A percentile compares a stretch with the other conserved stretches of the same genome.
Evolutionary conservation across 1,140 invertebrate species (phyloP).

Genomic region (Drosophila mojavensis): DNA sequence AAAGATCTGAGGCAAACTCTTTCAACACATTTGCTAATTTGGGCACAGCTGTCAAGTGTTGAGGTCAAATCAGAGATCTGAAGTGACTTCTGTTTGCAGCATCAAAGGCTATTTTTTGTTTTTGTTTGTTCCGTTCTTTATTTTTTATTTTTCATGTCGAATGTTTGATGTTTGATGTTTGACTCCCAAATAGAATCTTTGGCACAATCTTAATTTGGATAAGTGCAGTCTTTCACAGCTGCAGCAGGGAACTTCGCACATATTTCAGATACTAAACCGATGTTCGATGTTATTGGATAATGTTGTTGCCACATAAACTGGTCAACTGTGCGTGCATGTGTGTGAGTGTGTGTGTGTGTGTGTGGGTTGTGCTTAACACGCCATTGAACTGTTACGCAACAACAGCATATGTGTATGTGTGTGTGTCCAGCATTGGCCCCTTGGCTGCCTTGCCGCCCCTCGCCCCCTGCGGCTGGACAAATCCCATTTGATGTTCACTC

Average conservation of each 20-base stretch:
- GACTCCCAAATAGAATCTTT: slow-evolving; percentile 36
- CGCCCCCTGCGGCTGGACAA: slow-evolving; percentile 53
- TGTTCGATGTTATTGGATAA: slow-evolving; percentile 59
- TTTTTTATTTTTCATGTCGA: slow-evolving; percentile 17
- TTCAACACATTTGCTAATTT: background rate
- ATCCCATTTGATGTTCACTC: slow-evolving; percentile 82
- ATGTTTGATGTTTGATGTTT: slow-evolving; percentile 38
- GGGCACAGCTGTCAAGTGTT: background rate
- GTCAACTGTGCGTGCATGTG: background rate
- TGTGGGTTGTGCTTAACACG: slow-evolving; percentile 70
- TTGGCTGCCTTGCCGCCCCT: slow-evolving; percentile 49
- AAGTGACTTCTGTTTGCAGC: background rate
- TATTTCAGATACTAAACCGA: slow-evolving; percentile 44
- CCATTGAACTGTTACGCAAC: slow-evolving; percentile 78
- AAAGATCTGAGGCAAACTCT: background rate
- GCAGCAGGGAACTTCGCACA: slow-evolving; percentile 58
- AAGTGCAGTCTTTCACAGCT: slow-evolving; percentile 59
- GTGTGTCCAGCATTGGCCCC: slow-evolving; percentile 34
- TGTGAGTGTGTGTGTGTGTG: background rate
- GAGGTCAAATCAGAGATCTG: background rate
- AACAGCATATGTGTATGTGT: slow-evolving; percentile 45
- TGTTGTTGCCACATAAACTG: slow-evolving; percentile 72
- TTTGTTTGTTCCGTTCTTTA: background rate
- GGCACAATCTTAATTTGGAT: slow-evolving; percentile 73
- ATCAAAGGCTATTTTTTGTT: background rate